Evolutionary conservation across 2,888 invertebrate species (phyloP).

Genomic region (Cantharis lateralis): DNA sequence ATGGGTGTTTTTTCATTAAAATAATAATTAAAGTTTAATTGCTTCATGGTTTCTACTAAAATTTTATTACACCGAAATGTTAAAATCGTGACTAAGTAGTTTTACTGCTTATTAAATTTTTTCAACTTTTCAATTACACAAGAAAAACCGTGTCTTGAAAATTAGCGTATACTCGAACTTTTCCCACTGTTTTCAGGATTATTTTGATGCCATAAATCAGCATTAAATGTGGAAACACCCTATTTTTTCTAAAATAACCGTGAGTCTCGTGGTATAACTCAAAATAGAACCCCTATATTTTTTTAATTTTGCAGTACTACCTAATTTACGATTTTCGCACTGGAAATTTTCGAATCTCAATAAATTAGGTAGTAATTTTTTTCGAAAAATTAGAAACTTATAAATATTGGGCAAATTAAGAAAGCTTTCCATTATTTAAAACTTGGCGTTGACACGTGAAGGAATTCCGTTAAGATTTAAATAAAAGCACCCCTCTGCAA

Average conservation of each 20-base stretch:
- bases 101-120: background rate
- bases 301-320: background rate
- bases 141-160: background rate
- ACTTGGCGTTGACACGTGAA: constrained; percentile 30
- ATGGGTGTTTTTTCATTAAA: no score
- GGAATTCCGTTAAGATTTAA: constrained; percentile 38
- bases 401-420: background rate
- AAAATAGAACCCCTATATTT: background rate
- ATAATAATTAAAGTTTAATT: no score
- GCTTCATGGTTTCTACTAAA: no score
- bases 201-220: background rate
- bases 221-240: background rate
- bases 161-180: background rate
- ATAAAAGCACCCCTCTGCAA: constrained; percentile 32
- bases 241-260: background rate
- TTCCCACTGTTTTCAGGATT: background rate
- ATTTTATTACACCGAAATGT: no score
- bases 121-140: background rate
- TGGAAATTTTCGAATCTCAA: background rate
- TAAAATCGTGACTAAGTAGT: background rate
- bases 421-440: constrained; percentile 16
- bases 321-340: constrained; percentile 3
- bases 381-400: background rate
- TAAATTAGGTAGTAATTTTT: background rate
- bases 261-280: background rate